phyloP scores from a whole-genome alignment of 2,888 invertebrate species.

The Drosophila bunnanda region DNA sequence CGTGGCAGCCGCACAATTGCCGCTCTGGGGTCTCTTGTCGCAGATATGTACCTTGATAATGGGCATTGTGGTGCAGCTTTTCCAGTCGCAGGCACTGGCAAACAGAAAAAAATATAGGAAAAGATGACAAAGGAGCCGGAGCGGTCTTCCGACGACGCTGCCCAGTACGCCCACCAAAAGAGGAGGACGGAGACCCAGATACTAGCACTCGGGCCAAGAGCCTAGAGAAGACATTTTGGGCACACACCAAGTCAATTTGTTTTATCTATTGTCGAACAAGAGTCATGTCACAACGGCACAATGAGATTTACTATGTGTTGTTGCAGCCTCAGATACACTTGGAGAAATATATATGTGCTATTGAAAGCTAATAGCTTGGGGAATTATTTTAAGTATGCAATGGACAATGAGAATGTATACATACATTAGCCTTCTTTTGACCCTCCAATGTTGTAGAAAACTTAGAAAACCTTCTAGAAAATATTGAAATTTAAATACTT shows the following conservation, averaged over 20 bases:
- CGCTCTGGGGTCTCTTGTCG: slow-evolving; percentile 65
- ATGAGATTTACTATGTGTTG: slow-evolving; percentile 73
- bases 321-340: slow-evolving; percentile 33
- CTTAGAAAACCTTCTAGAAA: too few species aligned
- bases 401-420: too few species aligned
- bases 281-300: slow-evolving; percentile 81
- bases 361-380: too few species aligned
- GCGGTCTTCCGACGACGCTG: slow-evolving; percentile 22
- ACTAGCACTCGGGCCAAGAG: slow-evolving; percentile 27
- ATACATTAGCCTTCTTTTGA: too few species aligned
- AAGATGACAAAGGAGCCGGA: slow-evolving; percentile 74
- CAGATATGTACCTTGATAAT: slow-evolving; percentile 74
- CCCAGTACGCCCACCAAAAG: slow-evolving; percentile 45
- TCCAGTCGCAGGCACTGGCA: slow-evolving; percentile 42
- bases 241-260: slow-evolving; percentile 84
- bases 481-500: too few species aligned
- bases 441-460: too few species aligned
- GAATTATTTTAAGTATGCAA: too few species aligned
- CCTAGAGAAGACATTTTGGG: slow-evolving; percentile 80
- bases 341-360: background rate
- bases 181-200: slow-evolving; percentile 35
- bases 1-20: slow-evolving; percentile 61
- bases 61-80: slow-evolving; percentile 76
- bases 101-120: slow-evolving; percentile 18
- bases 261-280: slow-evolving; percentile 83